phyloP scores from a whole-genome alignment of 1,140 invertebrate genomes.

The Bombus terrestris region DNA sequence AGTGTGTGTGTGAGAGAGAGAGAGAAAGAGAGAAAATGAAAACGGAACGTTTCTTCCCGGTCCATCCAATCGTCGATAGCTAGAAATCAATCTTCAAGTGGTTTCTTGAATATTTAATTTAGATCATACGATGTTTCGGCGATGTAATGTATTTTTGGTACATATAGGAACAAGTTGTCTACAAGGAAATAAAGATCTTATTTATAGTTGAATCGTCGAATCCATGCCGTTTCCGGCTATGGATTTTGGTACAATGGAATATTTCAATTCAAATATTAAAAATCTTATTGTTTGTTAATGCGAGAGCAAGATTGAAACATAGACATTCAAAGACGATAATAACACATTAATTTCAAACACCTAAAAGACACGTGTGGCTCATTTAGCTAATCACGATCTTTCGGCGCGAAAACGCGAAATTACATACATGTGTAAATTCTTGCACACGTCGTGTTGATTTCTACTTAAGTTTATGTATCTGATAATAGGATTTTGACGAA shows the following conservation, averaged over 20 bases:
- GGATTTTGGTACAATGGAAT: not conserved
- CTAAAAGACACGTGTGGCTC: no score
- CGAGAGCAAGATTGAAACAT: not conserved
- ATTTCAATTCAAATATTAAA: not conserved
- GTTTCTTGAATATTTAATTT: not conserved
- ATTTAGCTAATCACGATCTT: no score
- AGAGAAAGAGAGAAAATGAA: not conserved
- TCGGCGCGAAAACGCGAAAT: no score
- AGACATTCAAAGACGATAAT: no score
- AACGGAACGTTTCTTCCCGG: constrained; percentile 9
- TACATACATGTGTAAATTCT: no score
- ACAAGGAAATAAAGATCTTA: not conserved
- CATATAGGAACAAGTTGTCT: no score
- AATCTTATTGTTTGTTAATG: not conserved
- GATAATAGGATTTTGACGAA: no score
- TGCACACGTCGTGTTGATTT: no score
- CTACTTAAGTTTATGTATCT: no score
- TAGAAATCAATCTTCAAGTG: not conserved
- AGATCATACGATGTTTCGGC: not conserved
- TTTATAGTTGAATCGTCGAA: not conserved
- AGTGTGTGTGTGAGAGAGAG: not conserved
- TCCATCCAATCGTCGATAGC: not conserved
- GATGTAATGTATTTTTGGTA: not conserved
- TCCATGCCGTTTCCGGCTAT: not conserved
- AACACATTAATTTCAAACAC: no score